Base-by-base conservation (phyloP, 2,888 invertebrate species). In the Andrena fulva region DNA sequence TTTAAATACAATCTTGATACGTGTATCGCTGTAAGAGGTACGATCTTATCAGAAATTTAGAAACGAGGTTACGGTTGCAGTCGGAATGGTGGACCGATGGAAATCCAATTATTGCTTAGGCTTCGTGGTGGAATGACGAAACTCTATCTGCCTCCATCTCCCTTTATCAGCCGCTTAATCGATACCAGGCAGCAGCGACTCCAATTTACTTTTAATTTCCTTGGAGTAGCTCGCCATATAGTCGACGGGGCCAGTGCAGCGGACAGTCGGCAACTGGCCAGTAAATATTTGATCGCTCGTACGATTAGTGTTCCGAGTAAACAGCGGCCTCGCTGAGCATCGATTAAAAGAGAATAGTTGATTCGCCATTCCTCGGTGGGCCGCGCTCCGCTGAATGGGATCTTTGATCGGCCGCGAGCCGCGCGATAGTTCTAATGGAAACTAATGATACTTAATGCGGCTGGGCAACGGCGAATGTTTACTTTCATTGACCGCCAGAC, bases 251-350 rank as follows among this genome's bases (percentile, higher is more conserved):
- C 74, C 62, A 59, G 63, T 59, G 42, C 42, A 69, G 71, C 72
- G 79, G 35, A 72, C 69, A 72, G 59, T 59, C 72, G 50, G 69
- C 74, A 73, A 68, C 56, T 59, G 63, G 33, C 63, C 50, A 78
- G 87, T 85, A 89, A 90, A 90, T 87, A 90, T 90, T 90, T 87
- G 87, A 82, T 85, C 86, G 87, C 75, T 89, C 80, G 79, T 81
- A 74, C 84, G 84, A 85, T 77, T 75, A 78, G 66, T 76, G 81
- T 54, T 56, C 71, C 81, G 80, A 35, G 73, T 73, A 80, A 80
- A 80, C 71, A 71, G 29, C 20, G 62, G 33, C 27, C 24, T 29
- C 2, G 27, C 48, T 35, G 74, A 35, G 33, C 70, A 59, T 62
- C 82, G 70, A 75, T 82, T 82, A 76, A 82, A 82, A 82, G 70